A percentile compares a stretch with the other conserved stretches of the same genome.
Evolutionary conservation across 2,113 vertebrate species (phyloP).

Genomic region (Phyllostomus discolor): DNA sequence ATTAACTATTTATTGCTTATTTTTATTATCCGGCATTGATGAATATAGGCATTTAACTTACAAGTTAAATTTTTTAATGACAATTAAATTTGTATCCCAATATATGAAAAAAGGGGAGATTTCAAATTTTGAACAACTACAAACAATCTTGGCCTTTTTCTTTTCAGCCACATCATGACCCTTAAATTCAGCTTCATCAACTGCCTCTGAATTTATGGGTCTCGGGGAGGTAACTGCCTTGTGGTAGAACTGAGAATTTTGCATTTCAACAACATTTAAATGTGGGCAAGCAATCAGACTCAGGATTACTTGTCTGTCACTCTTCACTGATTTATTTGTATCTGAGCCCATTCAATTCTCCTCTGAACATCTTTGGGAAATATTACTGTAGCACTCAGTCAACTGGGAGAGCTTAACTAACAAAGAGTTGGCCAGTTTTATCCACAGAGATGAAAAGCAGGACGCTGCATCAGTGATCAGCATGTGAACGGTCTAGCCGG

Average conservation of each 20-base stretch:
- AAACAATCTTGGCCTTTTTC: not conserved
- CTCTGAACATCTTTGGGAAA: conserved; percentile 49
- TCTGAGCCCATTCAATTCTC: conserved; percentile 48
- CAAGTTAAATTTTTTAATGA: not conserved
- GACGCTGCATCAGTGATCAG: not conserved
- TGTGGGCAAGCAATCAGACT: conserved; percentile 54
- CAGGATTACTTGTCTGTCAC: conserved; percentile 54
- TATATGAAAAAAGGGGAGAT: not conserved
- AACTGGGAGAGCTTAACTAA: conserved; percentile 53
- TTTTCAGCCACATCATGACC: not conserved
- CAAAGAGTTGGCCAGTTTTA: conserved; percentile 31
- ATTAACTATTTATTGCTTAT: not conserved
- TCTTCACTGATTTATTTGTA: conserved; percentile 65
- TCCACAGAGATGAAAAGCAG: conserved; percentile 22
- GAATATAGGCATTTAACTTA: not conserved
- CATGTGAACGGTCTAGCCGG: not conserved
- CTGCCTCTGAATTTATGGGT: not conserved
- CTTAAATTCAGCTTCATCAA: not conserved
- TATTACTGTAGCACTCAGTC: conserved; percentile 33
- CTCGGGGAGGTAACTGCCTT: not conserved
- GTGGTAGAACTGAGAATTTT: conserved; percentile 37
- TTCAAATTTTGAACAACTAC: not conserved
- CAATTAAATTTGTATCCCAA: not conserved
- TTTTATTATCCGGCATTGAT: not conserved
- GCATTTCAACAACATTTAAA: conserved; percentile 40